Percentiles rank a stretch among this genome's conserved stretches.
These are phyloP conservation scores for Himalopsyche tibetana DNA, from an alignment of 2,888 invertebrate species.

Conservation along the genomic window DNA sequence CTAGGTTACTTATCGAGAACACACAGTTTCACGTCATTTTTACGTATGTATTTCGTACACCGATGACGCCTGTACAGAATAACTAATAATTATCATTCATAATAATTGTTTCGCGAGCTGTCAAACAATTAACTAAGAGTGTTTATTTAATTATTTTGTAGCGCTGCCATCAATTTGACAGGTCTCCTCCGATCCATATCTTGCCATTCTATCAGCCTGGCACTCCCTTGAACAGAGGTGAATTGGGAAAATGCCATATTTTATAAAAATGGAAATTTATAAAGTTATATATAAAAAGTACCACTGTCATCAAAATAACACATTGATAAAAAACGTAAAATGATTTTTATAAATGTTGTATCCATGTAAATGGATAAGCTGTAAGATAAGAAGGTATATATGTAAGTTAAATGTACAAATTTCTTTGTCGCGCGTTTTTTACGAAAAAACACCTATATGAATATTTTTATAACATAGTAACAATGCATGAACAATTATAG, in stretches of 20 bases:
- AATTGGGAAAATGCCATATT: constrained; percentile 45
- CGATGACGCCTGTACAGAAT: constrained; percentile 50
- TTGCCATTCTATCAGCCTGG: constrained; percentile 56
- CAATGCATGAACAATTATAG: too few relatives aligned
- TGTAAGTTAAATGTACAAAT: too few relatives aligned
- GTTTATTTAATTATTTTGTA: constrained; percentile 53
- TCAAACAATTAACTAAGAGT: constrained; percentile 44
- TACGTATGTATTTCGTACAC: constrained; percentile 44
- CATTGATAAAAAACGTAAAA: too few relatives aligned
- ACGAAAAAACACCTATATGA: too few relatives aligned
- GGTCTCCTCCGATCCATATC: constrained; percentile 55
- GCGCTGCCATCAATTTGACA: constrained; percentile 66
- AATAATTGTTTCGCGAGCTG: constrained; percentile 50
- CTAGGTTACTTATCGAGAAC: constrained; percentile 53
- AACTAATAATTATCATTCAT: constrained; percentile 51
- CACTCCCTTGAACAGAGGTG: constrained; percentile 57
- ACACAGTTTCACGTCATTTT: constrained; percentile 59
- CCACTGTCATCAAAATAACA: too few relatives aligned
- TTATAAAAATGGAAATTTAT: too few relatives aligned
- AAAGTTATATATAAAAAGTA: too few relatives aligned
- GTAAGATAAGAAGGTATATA: too few relatives aligned
- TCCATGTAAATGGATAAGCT: too few relatives aligned
- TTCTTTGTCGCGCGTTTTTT: too few relatives aligned
- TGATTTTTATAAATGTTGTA: too few relatives aligned
- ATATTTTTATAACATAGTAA: too few relatives aligned